phyloP scores from a whole-genome alignment of 2,888 invertebrate genomes.

The Hedychridium roseum region DNA sequence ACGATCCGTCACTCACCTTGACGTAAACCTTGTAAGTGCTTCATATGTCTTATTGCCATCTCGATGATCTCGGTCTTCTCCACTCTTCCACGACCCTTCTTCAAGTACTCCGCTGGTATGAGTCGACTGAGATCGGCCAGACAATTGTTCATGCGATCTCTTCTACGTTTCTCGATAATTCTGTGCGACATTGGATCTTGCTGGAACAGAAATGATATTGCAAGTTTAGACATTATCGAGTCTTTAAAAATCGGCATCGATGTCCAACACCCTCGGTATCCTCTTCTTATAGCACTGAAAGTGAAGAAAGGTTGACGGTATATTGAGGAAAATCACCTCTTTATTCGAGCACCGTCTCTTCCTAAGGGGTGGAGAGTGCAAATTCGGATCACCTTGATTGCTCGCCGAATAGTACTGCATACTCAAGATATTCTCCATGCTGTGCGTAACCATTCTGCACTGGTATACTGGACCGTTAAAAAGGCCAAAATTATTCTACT shows the following conservation, averaged over 20 bases:
- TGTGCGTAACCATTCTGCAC: slow-evolving; percentile 58
- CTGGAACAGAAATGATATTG: slow-evolving; percentile 60
- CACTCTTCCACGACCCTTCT: slow-evolving; percentile 93
- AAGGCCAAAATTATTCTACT: too few relatives aligned
- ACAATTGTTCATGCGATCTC: slow-evolving; percentile 98
- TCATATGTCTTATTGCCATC: slow-evolving; percentile 95
- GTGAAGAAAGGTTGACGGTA: slow-evolving; percentile 4
- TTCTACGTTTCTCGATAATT: slow-evolving; percentile 93
- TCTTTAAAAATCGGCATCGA: slow-evolving; percentile 4
- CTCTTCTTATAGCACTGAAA: not conserved
- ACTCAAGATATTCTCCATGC: slow-evolving; percentile 61
- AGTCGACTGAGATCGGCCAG: slow-evolving; percentile 91
- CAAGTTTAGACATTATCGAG: slow-evolving; percentile 2
- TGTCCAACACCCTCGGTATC: not conserved
- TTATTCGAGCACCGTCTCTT: slow-evolving; percentile 58
- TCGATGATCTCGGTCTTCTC: slow-evolving; percentile 99
- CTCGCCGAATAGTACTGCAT: slow-evolving; percentile 57
- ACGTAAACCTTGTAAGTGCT: slow-evolving; percentile 80
- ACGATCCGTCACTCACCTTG: slow-evolving; percentile 40
- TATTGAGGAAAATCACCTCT: slow-evolving; percentile 54
- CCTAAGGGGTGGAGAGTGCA: slow-evolving; percentile 49
- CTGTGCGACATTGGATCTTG: slow-evolving; percentile 98
- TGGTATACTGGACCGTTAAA: not conserved
- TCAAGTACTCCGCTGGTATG: slow-evolving; percentile 91
- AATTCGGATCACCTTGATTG: slow-evolving; percentile 40